A percentile compares a stretch with the other conserved stretches of the same genome.
These are phyloP conservation scores for Drosophila kurseongensis DNA, from an alignment of 1,140 invertebrate genomes.

Conservation along the genomic window DNA sequence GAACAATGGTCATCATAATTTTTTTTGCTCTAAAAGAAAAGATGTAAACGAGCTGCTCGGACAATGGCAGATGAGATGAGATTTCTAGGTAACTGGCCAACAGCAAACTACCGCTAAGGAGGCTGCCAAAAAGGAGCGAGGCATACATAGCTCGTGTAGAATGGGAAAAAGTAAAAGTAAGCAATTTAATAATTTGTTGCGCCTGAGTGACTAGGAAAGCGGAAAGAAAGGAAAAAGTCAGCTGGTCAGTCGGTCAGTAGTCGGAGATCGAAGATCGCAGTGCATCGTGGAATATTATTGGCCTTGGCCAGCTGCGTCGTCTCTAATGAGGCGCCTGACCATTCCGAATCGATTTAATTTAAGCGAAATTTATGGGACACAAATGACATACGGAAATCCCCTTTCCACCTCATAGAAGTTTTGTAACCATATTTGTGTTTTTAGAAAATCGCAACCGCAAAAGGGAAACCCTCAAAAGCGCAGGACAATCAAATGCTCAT, in stretches of 20 bases:
- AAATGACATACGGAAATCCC: slow-evolving; percentile 25
- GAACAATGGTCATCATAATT: slow-evolving; percentile 71
- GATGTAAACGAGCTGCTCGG: slow-evolving; percentile 53
- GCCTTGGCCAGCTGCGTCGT: slow-evolving; percentile 31
- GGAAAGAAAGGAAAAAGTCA: slow-evolving; percentile 60
- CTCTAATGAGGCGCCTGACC: slow-evolving; percentile 60
- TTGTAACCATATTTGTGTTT: slow-evolving; percentile 11
- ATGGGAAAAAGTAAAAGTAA: slow-evolving; percentile 71
- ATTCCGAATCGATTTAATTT: slow-evolving; percentile 71
- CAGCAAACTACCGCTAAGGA: slow-evolving; percentile 30
- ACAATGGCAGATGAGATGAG: slow-evolving; percentile 57
- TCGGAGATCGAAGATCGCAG: slow-evolving; percentile 1
- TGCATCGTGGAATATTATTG: slow-evolving; percentile 24
- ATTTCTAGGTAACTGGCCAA: slow-evolving; percentile 55
- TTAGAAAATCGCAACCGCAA: slow-evolving; percentile 31
- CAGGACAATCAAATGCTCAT: slow-evolving; percentile 61
- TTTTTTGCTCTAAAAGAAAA: slow-evolving; percentile 56
- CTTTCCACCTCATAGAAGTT: not conserved
- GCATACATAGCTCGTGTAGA: slow-evolving; percentile 4
- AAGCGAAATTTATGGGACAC: slow-evolving; percentile 52
- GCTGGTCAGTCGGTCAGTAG: slow-evolving; percentile 57
- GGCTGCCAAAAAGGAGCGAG: slow-evolving; percentile 18
- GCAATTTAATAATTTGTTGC: slow-evolving; percentile 71
- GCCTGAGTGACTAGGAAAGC: slow-evolving; percentile 54
- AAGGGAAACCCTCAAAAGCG: slow-evolving; percentile 22